Evolutionary conservation across 2,797 vertebrate species (phyloP), one percentile per base, ranked within the genome.

Genomic region (Tapirus indicus): DNA sequence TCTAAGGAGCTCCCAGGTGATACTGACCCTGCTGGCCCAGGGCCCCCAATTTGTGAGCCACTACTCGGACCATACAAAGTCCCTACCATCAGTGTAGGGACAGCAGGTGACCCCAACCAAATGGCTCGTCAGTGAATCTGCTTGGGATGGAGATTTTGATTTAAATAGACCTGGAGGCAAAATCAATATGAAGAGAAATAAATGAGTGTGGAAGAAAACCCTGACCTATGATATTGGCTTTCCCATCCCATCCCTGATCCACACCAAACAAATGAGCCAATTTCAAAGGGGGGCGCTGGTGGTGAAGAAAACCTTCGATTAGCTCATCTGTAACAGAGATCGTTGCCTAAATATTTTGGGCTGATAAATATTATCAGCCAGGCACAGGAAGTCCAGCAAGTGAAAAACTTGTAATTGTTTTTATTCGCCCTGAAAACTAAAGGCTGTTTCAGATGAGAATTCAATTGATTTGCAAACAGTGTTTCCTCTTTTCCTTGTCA

Each of bases 391-490:
- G 93, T 97, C 98, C 97, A 96, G 54, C 44, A 58, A 47, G 64
- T 27, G 54, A 92, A 96, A 74, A 9, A 54, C 25, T 97, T 98
- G 74, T 77, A 88, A 98, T 94, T 98, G 94, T 47, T 98, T 98
- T 98, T 97, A 97, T 92, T 89, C 71, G 89, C 87, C 80, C 96
- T 91, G 86, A 96, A 98, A 98, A 96, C 97, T 93, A 97, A 94
- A 98, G 85, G 96, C 96, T 98, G 91, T 60, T 95, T 94, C 97
- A 97, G 96, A 98, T 90, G 97, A 98, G 98, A 97, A 98, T 96
- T 94, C 97, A 98, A 98, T 97, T 98, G 98, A 99, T 99, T 98
- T 98, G 97, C 98, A 97, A 98, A 96, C 97, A 97, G 56, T 97
- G 78, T 98, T 98, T 98, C 97, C 91, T 75, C 41, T 96, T 98